Evolutionary conservation across 2,113 vertebrate species (phyloP).

Genomic region (Syngnathus scovelli): DNA sequence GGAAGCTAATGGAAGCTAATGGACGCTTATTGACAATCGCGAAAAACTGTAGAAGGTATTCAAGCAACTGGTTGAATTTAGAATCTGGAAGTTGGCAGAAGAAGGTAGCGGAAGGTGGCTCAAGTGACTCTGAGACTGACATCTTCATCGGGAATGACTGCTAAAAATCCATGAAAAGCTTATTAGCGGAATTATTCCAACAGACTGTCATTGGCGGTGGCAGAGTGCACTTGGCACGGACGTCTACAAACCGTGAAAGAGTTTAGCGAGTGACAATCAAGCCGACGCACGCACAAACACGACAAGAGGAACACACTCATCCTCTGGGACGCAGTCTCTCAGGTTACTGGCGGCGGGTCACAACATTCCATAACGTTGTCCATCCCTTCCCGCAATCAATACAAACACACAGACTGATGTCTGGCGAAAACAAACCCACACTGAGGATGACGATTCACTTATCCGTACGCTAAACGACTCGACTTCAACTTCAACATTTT

Average conservation of each 20-base stretch:
- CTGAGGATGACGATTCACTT: background rate
- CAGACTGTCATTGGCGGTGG: background rate
- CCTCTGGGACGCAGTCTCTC: constrained; percentile 19
- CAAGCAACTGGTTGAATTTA: background rate
- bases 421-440: background rate
- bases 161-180: background rate
- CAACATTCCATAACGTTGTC: constrained; percentile 17
- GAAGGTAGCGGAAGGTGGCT: background rate
- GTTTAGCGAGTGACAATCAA: background rate
- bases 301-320: constrained; percentile 10
- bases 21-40: background rate
- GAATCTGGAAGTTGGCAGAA: no score
- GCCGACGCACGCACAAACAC: background rate
- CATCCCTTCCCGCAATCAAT: constrained; percentile 43
- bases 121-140: background rate
- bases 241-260: background rate
- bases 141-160: background rate
- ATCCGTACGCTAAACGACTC: background rate
- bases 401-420: constrained; percentile 8
- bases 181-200: background rate
- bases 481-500: background rate
- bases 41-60: background rate
- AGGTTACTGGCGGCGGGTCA: constrained; percentile 29
- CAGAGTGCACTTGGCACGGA: constrained; percentile 1
- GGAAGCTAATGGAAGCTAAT: background rate